A percentile compares a stretch with the other conserved stretches of the same genome.
Conservation (phyloP, 2,113 vertebrate species). For the Gobius niger region DNA sequence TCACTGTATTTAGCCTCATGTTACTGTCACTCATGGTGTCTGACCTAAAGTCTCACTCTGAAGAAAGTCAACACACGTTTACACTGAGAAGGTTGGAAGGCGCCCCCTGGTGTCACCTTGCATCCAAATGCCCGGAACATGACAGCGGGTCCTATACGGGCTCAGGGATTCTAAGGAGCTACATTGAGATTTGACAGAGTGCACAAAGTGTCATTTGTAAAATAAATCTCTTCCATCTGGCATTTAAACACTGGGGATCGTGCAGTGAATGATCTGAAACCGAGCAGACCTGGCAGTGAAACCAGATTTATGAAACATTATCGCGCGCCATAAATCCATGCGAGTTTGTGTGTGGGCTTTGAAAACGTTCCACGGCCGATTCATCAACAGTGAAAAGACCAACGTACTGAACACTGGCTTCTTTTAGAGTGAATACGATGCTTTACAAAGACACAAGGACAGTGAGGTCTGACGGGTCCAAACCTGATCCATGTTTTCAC, state of each 20-base stretch:
- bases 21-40: no score
- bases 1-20: no score
- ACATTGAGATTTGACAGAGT: neutral
- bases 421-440: neutral
- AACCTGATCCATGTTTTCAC: neutral
- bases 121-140: no score
- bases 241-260: neutral
- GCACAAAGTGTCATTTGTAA: neutral
- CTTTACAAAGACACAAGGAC: neutral
- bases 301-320: neutral
- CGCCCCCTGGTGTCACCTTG: no score
- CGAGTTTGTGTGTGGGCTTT: neutral
- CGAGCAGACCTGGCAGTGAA: neutral
- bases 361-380: neutral
- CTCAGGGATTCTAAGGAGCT: no score
- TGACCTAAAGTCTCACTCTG: no score
- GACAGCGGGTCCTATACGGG: no score
- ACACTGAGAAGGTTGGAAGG: no score
- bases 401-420: no score
- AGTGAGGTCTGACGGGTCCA: neutral
- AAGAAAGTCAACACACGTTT: no score
- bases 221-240: neutral
- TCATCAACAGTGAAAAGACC: neutral
- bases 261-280: neutral
- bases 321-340: neutral